Evolutionary conservation across 37 sponge, comb jelly and placozoan species (phyloP), one percentile per base, ranked within the genome.

Genomic region (Theonella swinhoei): DNA sequence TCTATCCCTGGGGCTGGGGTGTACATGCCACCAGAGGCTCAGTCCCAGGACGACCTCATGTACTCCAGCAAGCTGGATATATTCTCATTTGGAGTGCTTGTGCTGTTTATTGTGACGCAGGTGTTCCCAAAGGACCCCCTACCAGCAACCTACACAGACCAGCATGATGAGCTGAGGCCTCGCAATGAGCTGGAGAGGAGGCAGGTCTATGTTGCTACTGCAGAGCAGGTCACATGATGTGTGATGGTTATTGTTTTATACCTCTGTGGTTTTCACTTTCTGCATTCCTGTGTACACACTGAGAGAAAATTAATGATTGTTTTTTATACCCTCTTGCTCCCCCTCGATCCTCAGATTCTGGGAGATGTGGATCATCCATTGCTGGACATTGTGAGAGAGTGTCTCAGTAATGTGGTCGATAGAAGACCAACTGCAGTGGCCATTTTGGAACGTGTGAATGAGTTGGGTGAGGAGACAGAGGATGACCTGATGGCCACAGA

Each of bases 31-130:
- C 84, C 84, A 42, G 82, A 82, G 29, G 0, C 64, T 2, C 24
- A 35, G 22, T 20, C 39, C 29, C 38, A 30, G 39, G 39, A 30
- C 8, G 7, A 7, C 29, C 31, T 35, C 7, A 20, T 0, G 3
- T 75, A 74, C 36, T 25, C 32, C 34, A 65, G 25, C 39, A 71
- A 62, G 36, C 29, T 87, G 31, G 87, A 87, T 65, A 75, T 90
- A 61, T 90, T 90, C 76, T 90, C 90, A 0, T 90, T 67, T 69
- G 90, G 90, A 1, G 86, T 74, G 0, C 38, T 78, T 20, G 8
- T 90, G 22, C 72, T 84, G n/a, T 90, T 63, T 39, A 72, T 69
- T 0, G 54, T 90, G 20, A 75, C 72, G 19, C 76, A 84, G 41
- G 61, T 39, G 31, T 90, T 79, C 32, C 90, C 90, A 5, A 22